phyloP scores from a whole-genome alignment of 2,888 invertebrate genomes.

The Caenorhabditis sp. region DNA sequence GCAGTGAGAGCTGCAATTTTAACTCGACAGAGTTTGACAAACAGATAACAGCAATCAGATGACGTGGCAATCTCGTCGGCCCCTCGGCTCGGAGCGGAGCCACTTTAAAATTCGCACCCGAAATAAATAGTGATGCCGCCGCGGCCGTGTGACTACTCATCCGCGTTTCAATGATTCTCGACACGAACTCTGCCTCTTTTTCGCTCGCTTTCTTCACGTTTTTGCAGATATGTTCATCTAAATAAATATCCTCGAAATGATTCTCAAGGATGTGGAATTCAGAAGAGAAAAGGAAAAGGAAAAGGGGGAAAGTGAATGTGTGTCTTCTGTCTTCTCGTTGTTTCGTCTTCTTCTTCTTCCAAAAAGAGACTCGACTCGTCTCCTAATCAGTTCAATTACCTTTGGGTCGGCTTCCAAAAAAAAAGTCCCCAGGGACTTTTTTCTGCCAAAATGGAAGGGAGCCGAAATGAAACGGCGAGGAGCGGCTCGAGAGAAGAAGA shows the following conservation, averaged over 20 bases:
- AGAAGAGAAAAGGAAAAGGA: background rate
- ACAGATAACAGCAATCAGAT: background rate
- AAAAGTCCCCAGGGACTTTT: constrained; percentile 6
- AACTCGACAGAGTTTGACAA: no score
- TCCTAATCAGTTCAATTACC: constrained; percentile 47
- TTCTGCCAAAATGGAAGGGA: background rate
- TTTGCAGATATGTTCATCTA: background rate
- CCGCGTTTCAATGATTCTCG: constrained; percentile 16
- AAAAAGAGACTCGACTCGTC: background rate
- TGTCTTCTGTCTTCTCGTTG: background rate
- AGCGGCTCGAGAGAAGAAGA: background rate
- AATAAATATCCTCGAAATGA: background rate
- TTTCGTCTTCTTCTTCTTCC: no score
- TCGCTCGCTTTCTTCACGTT: background rate
- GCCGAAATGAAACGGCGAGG: constrained; percentile 1
- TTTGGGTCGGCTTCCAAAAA: background rate
- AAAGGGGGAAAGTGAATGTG: background rate
- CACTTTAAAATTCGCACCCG: constrained; percentile 8
- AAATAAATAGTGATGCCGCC: background rate
- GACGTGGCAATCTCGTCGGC: background rate
- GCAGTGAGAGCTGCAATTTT: no score
- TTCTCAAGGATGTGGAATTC: background rate
- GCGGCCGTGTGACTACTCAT: constrained; percentile 18
- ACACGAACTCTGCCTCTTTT: constrained; percentile 7
- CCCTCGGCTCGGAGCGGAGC: background rate